phyloP scores from a whole-genome alignment of 2,797 vertebrate species.

The Hybognathus amarus region DNA sequence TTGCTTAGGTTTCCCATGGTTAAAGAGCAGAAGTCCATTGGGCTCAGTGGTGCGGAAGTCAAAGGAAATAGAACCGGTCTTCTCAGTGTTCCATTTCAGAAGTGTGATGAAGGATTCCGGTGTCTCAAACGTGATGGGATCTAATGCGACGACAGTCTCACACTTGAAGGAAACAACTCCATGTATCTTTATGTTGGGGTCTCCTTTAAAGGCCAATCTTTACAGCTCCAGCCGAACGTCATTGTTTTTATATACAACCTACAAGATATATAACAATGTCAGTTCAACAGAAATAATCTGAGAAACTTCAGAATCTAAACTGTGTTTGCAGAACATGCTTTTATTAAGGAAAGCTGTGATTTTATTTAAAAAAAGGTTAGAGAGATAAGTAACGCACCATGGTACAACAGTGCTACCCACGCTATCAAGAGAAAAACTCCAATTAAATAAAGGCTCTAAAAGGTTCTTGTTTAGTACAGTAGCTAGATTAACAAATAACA shows the following conservation, averaged over 20 bases:
- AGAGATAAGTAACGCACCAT: too few species aligned
- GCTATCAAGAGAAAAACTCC: too few species aligned
- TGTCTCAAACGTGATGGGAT: conserved; percentile 98
- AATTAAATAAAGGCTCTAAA: too few species aligned
- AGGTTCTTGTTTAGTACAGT: too few species aligned
- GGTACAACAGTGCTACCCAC: too few species aligned
- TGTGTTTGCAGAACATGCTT: conserved; percentile 25
- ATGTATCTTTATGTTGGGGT: conserved; percentile 95
- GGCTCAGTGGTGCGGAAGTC: conserved; percentile 98
- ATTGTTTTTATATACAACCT: conserved; percentile 99
- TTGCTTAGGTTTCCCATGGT: conserved; percentile 93
- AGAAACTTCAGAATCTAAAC: not conserved
- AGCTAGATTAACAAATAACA: too few species aligned
- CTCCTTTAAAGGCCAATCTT: conserved; percentile 90
- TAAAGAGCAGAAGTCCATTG: conserved; percentile 96
- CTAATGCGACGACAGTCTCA: conserved; percentile 96
- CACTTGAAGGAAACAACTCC: conserved; percentile 98
- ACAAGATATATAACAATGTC: not conserved
- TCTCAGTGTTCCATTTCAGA: conserved; percentile 98
- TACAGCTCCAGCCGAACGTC: conserved; percentile 95
- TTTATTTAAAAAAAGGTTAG: not conserved
- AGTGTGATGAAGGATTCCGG: conserved; percentile 94
- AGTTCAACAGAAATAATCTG: not conserved
- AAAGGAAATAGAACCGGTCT: conserved; percentile 97
- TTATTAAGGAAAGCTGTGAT: not conserved